Evolutionary conservation across 2,888 invertebrate genomes (phyloP).

Genomic region (Pegoplata infirma): DNA sequence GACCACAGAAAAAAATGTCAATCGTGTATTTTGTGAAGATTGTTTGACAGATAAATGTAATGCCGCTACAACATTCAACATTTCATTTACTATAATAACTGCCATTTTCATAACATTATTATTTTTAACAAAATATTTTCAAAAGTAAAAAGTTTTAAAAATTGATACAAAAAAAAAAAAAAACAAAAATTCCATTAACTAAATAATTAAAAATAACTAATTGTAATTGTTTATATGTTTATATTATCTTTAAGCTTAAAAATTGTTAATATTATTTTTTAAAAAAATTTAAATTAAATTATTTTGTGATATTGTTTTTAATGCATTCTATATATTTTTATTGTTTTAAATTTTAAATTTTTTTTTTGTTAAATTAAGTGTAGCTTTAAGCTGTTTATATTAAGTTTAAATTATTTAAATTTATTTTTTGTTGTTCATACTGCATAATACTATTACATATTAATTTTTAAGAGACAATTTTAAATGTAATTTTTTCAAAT

Average conservation of each 20-base stretch:
- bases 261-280: not conserved
- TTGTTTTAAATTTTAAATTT: too few species aligned
- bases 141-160: not conserved
- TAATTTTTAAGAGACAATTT: not conserved
- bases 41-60: conserved; percentile 74
- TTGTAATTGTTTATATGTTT: not conserved
- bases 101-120: conserved; percentile 47
- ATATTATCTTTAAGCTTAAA: not conserved
- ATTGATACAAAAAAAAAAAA: not conserved
- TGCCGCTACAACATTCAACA: conserved; percentile 46
- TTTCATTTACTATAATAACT: conserved; percentile 56
- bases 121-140: conserved; percentile 1
- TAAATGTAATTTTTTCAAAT: not conserved
- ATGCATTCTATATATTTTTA: not conserved
- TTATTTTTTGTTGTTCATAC: too few species aligned
- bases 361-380: not conserved
- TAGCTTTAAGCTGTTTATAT: conserved; percentile 6
- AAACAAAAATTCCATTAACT: not conserved
- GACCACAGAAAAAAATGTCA: conserved; percentile 72
- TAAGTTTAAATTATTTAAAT: conserved; percentile 3
- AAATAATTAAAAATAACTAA: not conserved
- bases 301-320: conserved; percentile 18
- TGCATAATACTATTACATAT: too few species aligned
- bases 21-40: conserved; percentile 73
- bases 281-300: not conserved